Base-by-base conservation (phyloP, 2,797 vertebrate genomes). In the Gadopsis bispinosus region DNA sequence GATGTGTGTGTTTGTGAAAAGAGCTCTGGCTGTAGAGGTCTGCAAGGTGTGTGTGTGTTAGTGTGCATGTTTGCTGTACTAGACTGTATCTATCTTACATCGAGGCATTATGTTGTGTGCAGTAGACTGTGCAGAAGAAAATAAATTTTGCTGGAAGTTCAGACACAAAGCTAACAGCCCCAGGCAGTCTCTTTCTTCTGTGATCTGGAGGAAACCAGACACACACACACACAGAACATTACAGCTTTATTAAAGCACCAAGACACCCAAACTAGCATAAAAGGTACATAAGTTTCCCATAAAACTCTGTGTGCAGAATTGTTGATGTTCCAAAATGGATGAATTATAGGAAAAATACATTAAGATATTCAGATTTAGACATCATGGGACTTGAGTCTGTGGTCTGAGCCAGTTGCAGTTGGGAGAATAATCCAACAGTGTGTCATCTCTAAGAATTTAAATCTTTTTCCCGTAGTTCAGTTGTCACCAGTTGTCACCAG, bases 91-190 rank as follows among this genome's bases (percentile, higher is more conserved):
- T 65, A 17, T 48, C 33, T 39, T 48, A 33, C 61, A 35, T 65
- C 3, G 13, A 80, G 48, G 37, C 56, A 60, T 74, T 73, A 4
- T 59, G 37, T 67, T 62, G 73, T 64, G 55, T 64, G 61, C 60
- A 62, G 66, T 33, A 69, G 69, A 31, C 77, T 68, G 74, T 58
- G 73, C 35, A 67, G 83, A 75, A 80, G 58, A 72, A 71, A 69
- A 29, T 22, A 47, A 66, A 31, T 53, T 67, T 72, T 77, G 69
- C 78, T 80, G 56, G 58, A 87, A 82, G 72, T 86, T 62, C 69
- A 83, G 80, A 80, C 63, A 55, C 70, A 83, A 74, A 84, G 62
- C 81, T n/a, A 37, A 29, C 71, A 72, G 69, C 85, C 66, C 14
- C 51, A 56, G 86, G 86, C 81, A 51, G 13, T 55, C 5, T 56